Base-by-base conservation (phyloP, 2,888 invertebrate species). In the Drosophila setosimentum region DNA sequence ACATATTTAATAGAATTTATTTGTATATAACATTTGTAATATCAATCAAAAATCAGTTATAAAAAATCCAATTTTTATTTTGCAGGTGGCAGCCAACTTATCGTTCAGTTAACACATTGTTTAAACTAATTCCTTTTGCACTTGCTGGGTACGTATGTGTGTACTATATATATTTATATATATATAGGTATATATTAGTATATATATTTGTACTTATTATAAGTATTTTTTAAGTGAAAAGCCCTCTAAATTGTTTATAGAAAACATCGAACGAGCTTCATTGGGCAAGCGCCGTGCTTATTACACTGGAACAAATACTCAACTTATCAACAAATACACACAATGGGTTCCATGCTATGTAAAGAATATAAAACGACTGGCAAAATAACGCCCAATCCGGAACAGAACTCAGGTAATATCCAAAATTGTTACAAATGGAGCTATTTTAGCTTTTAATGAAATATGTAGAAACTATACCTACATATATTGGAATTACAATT, bases 281-380 rank as follows among this genome's bases (percentile, higher is more conserved):
- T 21, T 29, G 30, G n/a, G 40, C 65, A 29, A 37, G 30, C 29
- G 18, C n/a, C 30, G 49, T 21, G 48, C 21, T 50, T 50, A 21
- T 33, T 21, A 29, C 33, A 70, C 62, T 66, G 40, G 55, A 45
- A 30, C 5, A 68, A 50, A 48, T 54, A 61, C 37, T 50, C 49
- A 37, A 64, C 53, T 24, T 5, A 45, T 33, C 42, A 64, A 21
- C 62, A 64, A 48, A 66, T 75, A 40, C 42, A 68, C 68, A 87
- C 51, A 67, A 92, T 92, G 92, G 92, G 92, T 37, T 92, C 93
- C 37, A 80, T 89, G 54, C 92, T 92, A 68, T 92, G 92, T 79
- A 92, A 93, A 81, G 92, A 92, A 71, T 92, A 92, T 76, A 91
- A 89, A 50, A 92, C 92, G 11, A 86, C 83, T 32, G 91, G 85